Percentiles rank a stretch among this genome's conserved stretches.
Conservation (phyloP, 2,888 invertebrate species). For the Habroteleia sp. region DNA sequence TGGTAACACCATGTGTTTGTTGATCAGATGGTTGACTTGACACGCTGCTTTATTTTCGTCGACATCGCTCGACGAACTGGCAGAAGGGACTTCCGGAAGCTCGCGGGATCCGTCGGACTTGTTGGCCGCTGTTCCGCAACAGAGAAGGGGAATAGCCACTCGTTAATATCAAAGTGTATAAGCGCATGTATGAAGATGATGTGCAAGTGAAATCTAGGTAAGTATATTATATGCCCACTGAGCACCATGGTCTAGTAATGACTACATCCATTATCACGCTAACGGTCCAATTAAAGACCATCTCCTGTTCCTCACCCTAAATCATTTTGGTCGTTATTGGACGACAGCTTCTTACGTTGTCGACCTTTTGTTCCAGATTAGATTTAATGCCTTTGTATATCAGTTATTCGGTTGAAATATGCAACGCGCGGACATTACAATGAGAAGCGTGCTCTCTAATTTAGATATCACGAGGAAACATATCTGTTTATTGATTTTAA, state of each 20-base stretch:
- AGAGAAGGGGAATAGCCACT: constrained; percentile 63
- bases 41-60: constrained; percentile 74
- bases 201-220: constrained; percentile 80
- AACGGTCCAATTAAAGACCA: constrained; percentile 72
- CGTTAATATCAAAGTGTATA: constrained; percentile 66
- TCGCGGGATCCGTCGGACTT: constrained; percentile 74
- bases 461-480: no score
- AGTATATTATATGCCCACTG: constrained; percentile 80
- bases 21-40: constrained; percentile 85
- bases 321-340: constrained; percentile 60
- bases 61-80: constrained; percentile 80
- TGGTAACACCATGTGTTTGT: constrained; percentile 92
- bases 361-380: constrained; percentile 13
- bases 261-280: constrained; percentile 76
- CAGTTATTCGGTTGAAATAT: neutral
- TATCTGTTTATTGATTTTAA: neutral
- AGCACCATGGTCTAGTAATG: constrained; percentile 80
- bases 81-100: constrained; percentile 78
- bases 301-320: constrained; percentile 63
- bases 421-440: no score
- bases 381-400: neutral
- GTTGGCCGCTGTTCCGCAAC: constrained; percentile 79
- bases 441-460: no score
- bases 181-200: constrained; percentile 44
- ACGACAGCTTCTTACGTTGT: constrained; percentile 19